Evolutionary conservation across 2,113 vertebrate genomes (phyloP).

Genomic region (Bubo blakistoni): DNA sequence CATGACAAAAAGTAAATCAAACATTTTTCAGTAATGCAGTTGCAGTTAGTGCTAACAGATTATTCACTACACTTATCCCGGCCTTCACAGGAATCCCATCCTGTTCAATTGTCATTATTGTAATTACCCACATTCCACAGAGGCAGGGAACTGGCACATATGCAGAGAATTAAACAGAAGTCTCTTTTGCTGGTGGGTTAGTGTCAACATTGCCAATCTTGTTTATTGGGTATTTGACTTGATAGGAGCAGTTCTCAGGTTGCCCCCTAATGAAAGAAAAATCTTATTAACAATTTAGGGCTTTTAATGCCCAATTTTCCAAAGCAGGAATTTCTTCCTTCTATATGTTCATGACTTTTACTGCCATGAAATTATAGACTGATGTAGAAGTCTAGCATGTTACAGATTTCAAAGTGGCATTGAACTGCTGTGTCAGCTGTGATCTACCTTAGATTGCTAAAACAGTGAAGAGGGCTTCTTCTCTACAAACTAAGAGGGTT

Average conservation of each 20-base stretch:
- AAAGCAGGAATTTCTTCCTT: background rate
- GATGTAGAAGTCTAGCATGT: background rate
- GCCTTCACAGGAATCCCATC: background rate
- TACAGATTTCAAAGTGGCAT: background rate
- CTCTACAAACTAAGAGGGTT: background rate
- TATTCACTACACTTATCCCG: background rate
- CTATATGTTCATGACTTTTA: background rate
- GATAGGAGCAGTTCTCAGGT: background rate
- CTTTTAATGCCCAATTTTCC: background rate
- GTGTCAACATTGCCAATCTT: background rate
- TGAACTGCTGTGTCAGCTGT: background rate
- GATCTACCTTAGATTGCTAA: background rate
- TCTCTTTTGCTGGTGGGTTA: background rate
- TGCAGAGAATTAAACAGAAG: background rate
- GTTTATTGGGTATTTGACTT: background rate
- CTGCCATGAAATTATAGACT: background rate
- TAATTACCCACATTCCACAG: background rate
- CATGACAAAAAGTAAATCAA: background rate
- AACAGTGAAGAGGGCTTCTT: background rate
- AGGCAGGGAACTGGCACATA: background rate
- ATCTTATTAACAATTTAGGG: background rate
- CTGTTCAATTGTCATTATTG: background rate
- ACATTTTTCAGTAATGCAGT: background rate
- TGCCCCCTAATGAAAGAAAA: background rate
- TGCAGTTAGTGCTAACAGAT: background rate